Base-by-base conservation (phyloP, 1,140 invertebrate species). In the Tetragnatha versicolor region DNA sequence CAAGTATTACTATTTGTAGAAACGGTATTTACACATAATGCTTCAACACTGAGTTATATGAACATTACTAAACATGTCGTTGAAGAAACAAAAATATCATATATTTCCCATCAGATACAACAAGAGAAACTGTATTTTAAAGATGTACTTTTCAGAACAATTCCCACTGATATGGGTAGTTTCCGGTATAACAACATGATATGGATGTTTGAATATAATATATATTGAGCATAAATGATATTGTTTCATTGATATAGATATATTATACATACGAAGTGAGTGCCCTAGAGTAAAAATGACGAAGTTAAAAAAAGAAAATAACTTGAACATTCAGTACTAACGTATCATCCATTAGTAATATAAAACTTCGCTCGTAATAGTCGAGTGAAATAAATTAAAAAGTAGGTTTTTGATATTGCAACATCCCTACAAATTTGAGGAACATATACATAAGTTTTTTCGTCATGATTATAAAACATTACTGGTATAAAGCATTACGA, bases 201-300 rank as follows among this genome's bases (percentile, higher is more conserved):
- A 70, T 70, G 51, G 29, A 65, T 42, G 42, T 65, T 42, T 33
- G 55, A 70, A 51, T 70, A 55, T n/a, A 70, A 70, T 70, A 51
- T 55, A 70, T 70, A 70, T 70, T 70, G 68, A 70, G 68, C 68
- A 70, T 31, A 70, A 70, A 53, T 55, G 49, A 55, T 49, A 70
- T 70, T 33, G 3, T 60, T 14, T 70, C 20, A 31, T 53, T 37
- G 14, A 22, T 37, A 17, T n/a, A n/a, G n/a, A n/a, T n/a, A n/a
- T n/a, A n/a, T n/a, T n/a, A n/a, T n/a, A n/a, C n/a, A n/a, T n/a
- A n/a, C n/a, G n/a, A n/a, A n/a, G 14, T 20, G 2, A 31, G 55
- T 33, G 55, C 20, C 55, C 35, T n/a, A 20, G 53, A 58, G 14
- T n/a, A n/a, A n/a, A n/a, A n/a, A n/a, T n/a, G n/a, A n/a, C n/a